These are phyloP conservation scores for Drosophila bunnanda DNA, from an alignment of 2,888 invertebrate genomes.

Conservation along the genomic window DNA sequence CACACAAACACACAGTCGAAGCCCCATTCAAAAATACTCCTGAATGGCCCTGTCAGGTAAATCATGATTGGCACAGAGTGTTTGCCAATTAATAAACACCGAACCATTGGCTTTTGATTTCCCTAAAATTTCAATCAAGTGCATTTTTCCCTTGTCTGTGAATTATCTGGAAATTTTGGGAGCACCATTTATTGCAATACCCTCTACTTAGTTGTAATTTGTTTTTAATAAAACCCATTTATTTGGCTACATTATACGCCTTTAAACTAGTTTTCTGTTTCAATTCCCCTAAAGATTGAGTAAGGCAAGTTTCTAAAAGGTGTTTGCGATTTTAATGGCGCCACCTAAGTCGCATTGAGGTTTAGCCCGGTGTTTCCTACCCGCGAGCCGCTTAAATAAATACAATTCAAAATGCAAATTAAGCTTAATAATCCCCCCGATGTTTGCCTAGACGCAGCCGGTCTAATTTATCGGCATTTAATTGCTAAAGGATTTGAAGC, in stretches of 20 bases:
- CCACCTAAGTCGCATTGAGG: constrained; percentile 3
- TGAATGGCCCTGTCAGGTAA: constrained; percentile 22
- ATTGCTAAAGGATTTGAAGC: constrained; percentile 63
- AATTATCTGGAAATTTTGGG: neutral
- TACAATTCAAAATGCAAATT: constrained; percentile 38
- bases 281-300: neutral
- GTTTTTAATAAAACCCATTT: neutral
- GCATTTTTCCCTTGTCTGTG: neutral
- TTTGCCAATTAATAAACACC: constrained; percentile 48
- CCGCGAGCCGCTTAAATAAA: constrained; percentile 12
- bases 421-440: constrained; percentile 31
- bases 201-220: neutral
- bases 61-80: constrained; percentile 41
- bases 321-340: constrained; percentile 6
- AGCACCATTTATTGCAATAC: neutral
- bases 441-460: constrained; percentile 13
- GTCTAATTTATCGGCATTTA: constrained; percentile 60
- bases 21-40: constrained; percentile 33
- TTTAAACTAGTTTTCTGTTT: neutral
- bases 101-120: constrained; percentile 58
- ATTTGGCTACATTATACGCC: neutral
- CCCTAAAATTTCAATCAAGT: constrained; percentile 12
- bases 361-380: constrained; percentile 12
- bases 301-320: neutral
- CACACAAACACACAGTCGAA: constrained; percentile 14